These are phyloP conservation scores for Atrichornis clamosus DNA, from an alignment of 2,113 vertebrate species.

Conservation along the genomic window DNA sequence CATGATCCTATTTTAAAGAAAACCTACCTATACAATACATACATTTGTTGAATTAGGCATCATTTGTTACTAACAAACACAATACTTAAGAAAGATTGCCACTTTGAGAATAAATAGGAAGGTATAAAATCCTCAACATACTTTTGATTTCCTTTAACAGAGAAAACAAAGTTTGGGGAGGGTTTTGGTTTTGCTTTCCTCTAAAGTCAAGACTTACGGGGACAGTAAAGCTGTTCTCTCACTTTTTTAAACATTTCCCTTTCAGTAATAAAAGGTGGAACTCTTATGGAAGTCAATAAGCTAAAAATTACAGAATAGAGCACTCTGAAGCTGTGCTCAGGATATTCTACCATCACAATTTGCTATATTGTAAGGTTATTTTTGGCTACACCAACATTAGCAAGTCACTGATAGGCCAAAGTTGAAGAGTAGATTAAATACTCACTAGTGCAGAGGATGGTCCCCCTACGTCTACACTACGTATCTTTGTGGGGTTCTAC, in stretches of 20 bases:
- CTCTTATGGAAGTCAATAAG: not conserved
- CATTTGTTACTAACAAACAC: not conserved
- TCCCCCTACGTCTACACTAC: accelerated
- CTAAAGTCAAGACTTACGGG: accelerated
- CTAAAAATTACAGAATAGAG: not conserved
- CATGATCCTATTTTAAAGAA: not conserved
- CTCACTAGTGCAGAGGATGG: not conserved
- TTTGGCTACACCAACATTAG: not conserved
- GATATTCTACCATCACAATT: not conserved
- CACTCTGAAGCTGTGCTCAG: not conserved
- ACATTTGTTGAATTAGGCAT: not conserved
- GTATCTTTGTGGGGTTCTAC: not conserved
- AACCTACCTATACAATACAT: not conserved
- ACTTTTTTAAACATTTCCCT: not conserved
- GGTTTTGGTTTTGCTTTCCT: not conserved
- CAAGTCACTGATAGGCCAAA: not conserved
- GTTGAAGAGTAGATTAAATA: not conserved
- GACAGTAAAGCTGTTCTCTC: not conserved
- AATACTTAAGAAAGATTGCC: accelerated
- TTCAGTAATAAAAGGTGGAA: not conserved
- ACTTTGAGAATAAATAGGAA: not conserved
- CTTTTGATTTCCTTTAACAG: not conserved
- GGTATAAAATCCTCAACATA: not conserved
- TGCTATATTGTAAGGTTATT: not conserved
- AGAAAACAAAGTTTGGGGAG: not conserved